These are phyloP conservation scores for Notoglanidium macrostoma DNA, from an alignment of 2,797 vertebrate species.

Conservation along the genomic window DNA sequence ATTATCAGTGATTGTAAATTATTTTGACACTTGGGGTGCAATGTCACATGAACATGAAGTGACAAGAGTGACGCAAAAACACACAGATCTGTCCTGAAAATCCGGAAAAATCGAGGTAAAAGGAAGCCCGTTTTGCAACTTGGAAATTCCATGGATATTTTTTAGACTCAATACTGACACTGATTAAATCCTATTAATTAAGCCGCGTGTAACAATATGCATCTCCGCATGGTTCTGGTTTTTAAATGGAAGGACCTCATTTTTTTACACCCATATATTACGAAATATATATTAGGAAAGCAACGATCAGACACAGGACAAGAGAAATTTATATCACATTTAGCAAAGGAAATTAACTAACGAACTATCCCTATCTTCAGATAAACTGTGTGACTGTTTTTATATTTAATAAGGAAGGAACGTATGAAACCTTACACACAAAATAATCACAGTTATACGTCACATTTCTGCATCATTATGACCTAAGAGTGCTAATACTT, in stretches of 20 bases:
- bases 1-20: slow-evolving; percentile 15
- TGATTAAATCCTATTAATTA: not conserved
- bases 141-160: not conserved
- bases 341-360: not conserved
- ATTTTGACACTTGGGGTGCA: not conserved
- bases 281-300: too few species aligned
- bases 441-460: not conserved
- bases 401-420: not conserved
- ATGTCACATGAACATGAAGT: not conserved
- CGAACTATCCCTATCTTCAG: not conserved
- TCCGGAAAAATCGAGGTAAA: not conserved
- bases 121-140: too few species aligned
- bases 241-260: not conserved
- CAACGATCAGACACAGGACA: too few species aligned
- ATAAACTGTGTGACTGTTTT: not conserved
- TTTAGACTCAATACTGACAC: not conserved
- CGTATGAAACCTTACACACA: not conserved
- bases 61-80: not conserved
- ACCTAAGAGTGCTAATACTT: not conserved
- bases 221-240: not conserved
- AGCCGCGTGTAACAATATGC: not conserved
- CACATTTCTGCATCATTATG: not conserved
- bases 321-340: not conserved
- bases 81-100: not conserved
- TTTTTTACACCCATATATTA: not conserved